These are phyloP conservation scores for Blennius ocellaris DNA, from an alignment of 2,113 vertebrate genomes.

Conservation along the genomic window DNA sequence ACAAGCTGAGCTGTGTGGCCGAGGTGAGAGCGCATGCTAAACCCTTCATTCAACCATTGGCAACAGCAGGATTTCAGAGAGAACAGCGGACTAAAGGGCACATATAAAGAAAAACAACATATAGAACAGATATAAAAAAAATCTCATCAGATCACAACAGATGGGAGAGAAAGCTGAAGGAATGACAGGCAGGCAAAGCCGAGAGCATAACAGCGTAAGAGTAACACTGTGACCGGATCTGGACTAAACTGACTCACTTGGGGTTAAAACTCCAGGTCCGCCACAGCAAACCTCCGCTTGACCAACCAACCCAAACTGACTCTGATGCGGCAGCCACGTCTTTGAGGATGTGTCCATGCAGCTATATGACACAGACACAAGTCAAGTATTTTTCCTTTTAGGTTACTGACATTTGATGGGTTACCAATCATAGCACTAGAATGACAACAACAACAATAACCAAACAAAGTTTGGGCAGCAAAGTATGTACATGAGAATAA, in stretches of 20 bases:
- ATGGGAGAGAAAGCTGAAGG: slow-evolving; percentile 41
- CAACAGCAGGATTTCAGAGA: slow-evolving; percentile 20
- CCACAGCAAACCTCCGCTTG: slow-evolving; percentile 80
- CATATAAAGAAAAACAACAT: slow-evolving; percentile 52
- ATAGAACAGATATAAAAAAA: slow-evolving; percentile 47
- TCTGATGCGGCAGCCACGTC: slow-evolving; percentile 80
- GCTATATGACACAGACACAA: slow-evolving; percentile 74
- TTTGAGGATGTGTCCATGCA: slow-evolving; percentile 81
- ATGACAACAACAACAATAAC: neutral
- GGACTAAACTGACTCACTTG: slow-evolving; percentile 74
- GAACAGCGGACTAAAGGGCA: slow-evolving; percentile 22
- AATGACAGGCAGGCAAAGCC: slow-evolving; percentile 31
- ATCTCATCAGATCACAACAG: slow-evolving; percentile 48
- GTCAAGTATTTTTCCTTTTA: slow-evolving; percentile 22
- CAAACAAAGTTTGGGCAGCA: neutral
- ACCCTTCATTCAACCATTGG: slow-evolving; percentile 26
- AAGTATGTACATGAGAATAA: neutral
- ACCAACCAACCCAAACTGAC: slow-evolving; percentile 81
- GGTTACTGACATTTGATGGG: slow-evolving; percentile 14
- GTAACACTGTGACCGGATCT: slow-evolving; percentile 27
- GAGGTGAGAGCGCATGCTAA: slow-evolving; percentile 18
- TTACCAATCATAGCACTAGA: slow-evolving; percentile 19
- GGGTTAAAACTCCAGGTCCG: slow-evolving; percentile 79
- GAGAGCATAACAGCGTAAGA: slow-evolving; percentile 41
- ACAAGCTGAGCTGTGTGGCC: slow-evolving; percentile 12